A percentile compares a stretch with the other conserved stretches of the same genome.
Evolutionary conservation across 2,113 vertebrate species (phyloP).

Genomic region (Hemicordylus capensis): DNA sequence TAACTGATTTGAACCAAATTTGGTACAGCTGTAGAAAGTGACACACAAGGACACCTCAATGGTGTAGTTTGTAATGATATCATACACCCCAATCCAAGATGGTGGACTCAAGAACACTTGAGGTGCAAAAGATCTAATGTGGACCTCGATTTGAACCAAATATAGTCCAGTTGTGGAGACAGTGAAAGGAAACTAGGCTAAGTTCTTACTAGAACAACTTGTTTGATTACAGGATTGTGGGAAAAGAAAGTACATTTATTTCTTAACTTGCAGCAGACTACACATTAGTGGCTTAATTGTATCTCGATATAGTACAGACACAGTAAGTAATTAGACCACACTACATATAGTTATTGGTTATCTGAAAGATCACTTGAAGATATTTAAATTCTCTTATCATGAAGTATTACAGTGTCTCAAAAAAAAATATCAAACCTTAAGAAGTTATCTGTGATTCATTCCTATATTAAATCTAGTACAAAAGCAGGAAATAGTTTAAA

Average conservation of each 20-base stretch:
- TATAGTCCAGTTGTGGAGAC: too few relatives aligned
- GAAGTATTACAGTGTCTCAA: not conserved
- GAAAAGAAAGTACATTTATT: constrained; percentile 27
- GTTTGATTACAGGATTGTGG: not conserved
- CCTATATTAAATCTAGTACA: accelerated
- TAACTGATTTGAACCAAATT: too few relatives aligned
- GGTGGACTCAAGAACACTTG: too few relatives aligned
- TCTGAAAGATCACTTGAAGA: constrained; percentile 7
- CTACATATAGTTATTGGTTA: not conserved
- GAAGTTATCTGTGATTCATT: not conserved
- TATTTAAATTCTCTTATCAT: not conserved
- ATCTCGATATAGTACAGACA: constrained; percentile 20
- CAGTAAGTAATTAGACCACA: not conserved
- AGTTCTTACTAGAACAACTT: too few relatives aligned
- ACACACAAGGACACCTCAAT: too few relatives aligned
- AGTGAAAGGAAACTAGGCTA: too few relatives aligned
- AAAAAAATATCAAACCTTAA: not conserved
- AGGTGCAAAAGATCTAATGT: too few relatives aligned
- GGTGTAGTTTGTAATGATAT: too few relatives aligned
- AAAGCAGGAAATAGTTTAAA: not conserved
- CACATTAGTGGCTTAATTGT: not conserved
- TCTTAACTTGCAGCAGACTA: constrained; percentile 3
- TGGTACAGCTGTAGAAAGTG: too few relatives aligned
- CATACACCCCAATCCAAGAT: too few relatives aligned
- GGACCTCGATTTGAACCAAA: too few relatives aligned